phyloP scores from a whole-genome alignment of 64 coral and sea anemone species.

The Actinia tenebrosa region DNA sequence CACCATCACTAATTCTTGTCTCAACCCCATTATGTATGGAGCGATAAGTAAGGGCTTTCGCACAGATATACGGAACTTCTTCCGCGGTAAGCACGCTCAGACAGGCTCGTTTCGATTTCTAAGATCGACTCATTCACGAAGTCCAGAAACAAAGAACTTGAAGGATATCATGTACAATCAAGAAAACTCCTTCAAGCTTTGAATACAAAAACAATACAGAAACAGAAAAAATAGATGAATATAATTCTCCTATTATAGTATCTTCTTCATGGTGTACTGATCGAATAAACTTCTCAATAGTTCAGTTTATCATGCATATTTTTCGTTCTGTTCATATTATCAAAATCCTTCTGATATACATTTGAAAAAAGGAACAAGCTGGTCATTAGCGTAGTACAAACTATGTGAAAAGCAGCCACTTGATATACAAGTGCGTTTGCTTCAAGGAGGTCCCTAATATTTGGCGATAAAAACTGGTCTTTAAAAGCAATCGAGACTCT shows the following conservation, averaged over 20 bases:
- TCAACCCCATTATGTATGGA: constrained; percentile 70
- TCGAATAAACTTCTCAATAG: background rate
- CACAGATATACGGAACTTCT: constrained; percentile 46
- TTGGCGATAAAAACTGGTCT: background rate
- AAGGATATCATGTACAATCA: background rate
- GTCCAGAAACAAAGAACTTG: background rate
- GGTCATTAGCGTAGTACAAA: background rate
- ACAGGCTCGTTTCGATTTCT: background rate
- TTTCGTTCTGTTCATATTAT: background rate
- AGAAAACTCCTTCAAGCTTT: background rate
- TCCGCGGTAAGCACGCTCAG: background rate
- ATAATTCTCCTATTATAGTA: too few relatives aligned
- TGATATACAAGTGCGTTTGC: background rate
- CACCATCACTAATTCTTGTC: constrained; percentile 66
- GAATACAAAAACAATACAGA: background rate
- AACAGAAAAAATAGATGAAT: background rate
- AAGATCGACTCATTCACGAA: constrained; percentile 13
- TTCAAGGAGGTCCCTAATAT: background rate
- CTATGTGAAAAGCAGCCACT: background rate
- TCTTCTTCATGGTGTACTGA: too few relatives aligned
- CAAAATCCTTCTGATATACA: background rate
- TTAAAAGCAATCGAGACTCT: background rate
- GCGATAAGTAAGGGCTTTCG: constrained; percentile 59
- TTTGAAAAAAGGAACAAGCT: background rate
- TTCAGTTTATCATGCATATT: background rate